These are phyloP conservation scores for Monomorium pharaonis DNA, from an alignment of 1,140 invertebrate species.

Conservation along the genomic window DNA sequence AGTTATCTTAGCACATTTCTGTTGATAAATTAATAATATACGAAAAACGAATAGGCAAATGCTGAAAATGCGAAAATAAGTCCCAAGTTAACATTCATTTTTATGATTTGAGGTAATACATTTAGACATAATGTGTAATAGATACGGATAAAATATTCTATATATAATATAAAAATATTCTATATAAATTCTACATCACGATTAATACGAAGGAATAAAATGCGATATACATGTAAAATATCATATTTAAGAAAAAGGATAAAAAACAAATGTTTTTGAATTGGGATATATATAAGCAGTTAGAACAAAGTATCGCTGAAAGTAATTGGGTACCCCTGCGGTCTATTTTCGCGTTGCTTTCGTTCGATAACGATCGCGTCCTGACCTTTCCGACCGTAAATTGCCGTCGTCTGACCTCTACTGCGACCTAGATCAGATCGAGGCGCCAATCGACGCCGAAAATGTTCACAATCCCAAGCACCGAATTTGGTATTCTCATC, in stretches of 20 bases:
- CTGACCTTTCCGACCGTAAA: slow-evolving; percentile 41
- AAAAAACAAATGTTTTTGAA: neutral
- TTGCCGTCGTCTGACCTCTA: slow-evolving; percentile 31
- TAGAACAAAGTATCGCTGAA: neutral
- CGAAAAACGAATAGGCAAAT: neutral
- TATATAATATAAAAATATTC: neutral
- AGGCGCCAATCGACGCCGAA: slow-evolving; percentile 31
- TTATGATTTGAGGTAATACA: neutral
- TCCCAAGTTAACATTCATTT: neutral
- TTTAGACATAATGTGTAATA: neutral
- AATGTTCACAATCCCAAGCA: slow-evolving; percentile 6
- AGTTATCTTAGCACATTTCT: too few relatives aligned
- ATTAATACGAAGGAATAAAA: neutral
- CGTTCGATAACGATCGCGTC: slow-evolving; percentile 45
- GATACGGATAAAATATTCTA: neutral
- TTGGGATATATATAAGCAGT: neutral
- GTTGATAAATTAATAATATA: neutral
- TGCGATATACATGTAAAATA: neutral
- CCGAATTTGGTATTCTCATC: neutral
- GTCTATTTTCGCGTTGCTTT: slow-evolving; percentile 44
- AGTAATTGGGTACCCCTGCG: neutral
- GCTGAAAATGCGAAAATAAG: too few relatives aligned
- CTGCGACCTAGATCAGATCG: slow-evolving; percentile 23
- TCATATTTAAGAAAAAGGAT: neutral
- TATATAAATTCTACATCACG: neutral